Evolutionary conservation across 2,113 vertebrate species (phyloP).

Genomic region (Microcebus murinus): DNA sequence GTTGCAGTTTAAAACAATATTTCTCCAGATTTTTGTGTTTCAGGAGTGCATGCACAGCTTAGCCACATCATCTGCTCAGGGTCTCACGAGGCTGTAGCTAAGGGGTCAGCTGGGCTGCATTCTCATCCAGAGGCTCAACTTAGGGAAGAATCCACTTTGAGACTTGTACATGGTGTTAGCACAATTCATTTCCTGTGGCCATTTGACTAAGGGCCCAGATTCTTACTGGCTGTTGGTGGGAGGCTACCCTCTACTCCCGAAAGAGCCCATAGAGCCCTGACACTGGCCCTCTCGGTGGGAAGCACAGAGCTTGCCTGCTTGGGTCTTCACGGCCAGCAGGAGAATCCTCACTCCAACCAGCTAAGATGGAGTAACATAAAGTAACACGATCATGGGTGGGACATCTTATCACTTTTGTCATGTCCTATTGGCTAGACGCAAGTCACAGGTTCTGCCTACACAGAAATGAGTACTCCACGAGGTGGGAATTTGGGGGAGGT

Average conservation of each 20-base stretch:
- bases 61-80: background rate
- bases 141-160: background rate
- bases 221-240: background rate
- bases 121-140: background rate
- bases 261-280: rapidly evolving
- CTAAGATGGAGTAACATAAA: background rate
- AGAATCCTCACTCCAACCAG: background rate
- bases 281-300: background rate
- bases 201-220: background rate
- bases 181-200: background rate
- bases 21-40: background rate
- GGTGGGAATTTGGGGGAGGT: background rate
- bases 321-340: background rate
- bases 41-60: background rate
- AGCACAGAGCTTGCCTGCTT: background rate
- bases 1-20: background rate
- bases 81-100: background rate
- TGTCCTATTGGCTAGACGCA: background rate
- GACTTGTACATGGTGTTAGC: background rate
- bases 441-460: background rate
- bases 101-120: no score
- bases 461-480: background rate
- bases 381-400: background rate
- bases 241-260: background rate
- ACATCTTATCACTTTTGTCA: background rate